Conservation (phyloP, 53 echinoderm and acorn worm species). For the Astropecten irregularis region DNA sequence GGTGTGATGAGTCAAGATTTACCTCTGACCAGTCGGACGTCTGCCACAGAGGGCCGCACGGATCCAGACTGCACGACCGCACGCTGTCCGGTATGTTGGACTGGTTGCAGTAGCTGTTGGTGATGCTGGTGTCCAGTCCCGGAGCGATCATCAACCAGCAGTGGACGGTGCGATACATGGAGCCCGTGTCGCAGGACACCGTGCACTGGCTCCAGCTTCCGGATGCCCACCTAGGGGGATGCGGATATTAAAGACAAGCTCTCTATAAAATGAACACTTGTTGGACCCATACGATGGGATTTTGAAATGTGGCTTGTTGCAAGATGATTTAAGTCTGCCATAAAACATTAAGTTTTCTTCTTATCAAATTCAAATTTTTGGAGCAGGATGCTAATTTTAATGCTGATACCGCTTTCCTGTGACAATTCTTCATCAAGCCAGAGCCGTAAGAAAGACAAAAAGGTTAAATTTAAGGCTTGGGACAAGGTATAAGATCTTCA, state of each 20-base stretch:
- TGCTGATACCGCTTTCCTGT: no score
- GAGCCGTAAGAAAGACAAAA: no score
- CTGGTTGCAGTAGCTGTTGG: constrained; percentile 62
- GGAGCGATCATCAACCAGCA: constrained; percentile 88
- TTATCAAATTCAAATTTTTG: no score
- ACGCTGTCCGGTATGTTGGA: constrained; percentile 46
- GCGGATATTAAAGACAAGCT: neutral
- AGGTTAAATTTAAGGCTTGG: no score
- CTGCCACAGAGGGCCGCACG: constrained; percentile 71
- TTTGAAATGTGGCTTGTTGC: neutral
- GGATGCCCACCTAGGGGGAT: constrained; percentile 83
- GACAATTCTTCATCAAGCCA: no score
- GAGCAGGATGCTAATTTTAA: no score
- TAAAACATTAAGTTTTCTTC: no score
- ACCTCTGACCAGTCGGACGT: constrained; percentile 78
- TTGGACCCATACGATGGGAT: neutral
- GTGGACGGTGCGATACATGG: constrained; percentile 71
- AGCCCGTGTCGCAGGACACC: constrained; percentile 71
- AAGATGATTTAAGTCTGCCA: no score
- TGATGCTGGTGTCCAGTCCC: constrained; percentile 76
- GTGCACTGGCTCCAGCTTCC: constrained; percentile 92
- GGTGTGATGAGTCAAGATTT: no score
- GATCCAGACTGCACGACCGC: constrained; percentile 21
- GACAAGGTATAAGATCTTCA: no score
- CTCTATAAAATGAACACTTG: neutral